phyloP scores from a whole-genome alignment of 2,113 vertebrate species.

The Bos javanicus region DNA sequence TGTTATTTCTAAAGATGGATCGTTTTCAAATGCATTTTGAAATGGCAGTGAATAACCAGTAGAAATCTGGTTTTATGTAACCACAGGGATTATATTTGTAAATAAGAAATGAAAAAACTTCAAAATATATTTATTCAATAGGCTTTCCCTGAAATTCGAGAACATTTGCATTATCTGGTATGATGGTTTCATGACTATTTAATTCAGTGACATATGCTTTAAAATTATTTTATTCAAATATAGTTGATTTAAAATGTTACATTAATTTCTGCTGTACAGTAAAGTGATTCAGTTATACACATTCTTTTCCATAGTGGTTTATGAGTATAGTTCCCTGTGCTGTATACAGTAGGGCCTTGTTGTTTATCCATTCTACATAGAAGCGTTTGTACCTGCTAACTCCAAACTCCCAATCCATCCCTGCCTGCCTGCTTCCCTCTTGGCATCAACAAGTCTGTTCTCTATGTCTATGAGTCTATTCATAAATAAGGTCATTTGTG shows the following conservation, averaged over 20 bases:
- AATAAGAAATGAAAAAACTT: not conserved
- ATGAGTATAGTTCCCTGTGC: not conserved
- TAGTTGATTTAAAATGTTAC: not conserved
- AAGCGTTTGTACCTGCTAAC: not conserved
- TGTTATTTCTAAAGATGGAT: not conserved
- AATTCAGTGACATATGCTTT: not conserved
- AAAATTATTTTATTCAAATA: not conserved
- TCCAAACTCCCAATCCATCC: not conserved
- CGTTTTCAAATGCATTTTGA: not conserved
- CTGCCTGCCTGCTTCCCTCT: not conserved
- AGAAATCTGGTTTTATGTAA: constrained; percentile 3
- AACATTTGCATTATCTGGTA: not conserved
- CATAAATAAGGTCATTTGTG: not conserved
- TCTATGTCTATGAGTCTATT: not conserved
- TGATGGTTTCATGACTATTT: not conserved
- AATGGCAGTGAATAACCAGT: not conserved
- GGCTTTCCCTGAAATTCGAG: not conserved
- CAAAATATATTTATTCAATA: not conserved
- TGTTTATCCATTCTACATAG: not conserved
- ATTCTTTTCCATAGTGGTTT: not conserved
- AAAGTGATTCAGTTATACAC: not conserved
- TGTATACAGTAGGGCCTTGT: not conserved
- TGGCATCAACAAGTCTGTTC: not conserved
- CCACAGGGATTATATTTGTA: not conserved
- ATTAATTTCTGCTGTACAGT: not conserved